Base-by-base conservation (phyloP, 2,888 invertebrate genomes). In the Craniophora ligustri region DNA sequence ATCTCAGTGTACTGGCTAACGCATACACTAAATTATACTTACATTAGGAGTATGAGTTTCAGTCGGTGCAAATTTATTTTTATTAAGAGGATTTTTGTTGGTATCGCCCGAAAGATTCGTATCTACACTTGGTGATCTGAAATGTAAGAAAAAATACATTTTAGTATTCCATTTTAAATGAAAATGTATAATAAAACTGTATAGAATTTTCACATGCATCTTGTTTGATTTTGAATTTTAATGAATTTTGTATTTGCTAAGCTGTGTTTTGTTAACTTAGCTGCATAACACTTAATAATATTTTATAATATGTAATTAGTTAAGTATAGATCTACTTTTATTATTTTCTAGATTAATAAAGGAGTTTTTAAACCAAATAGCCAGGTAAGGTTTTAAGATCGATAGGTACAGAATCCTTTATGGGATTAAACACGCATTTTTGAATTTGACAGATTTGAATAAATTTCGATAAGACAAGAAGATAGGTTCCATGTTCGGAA, bases 1-100 rank as follows among this genome's bases (percentile, higher is more conserved):
- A n/a, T n/a, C n/a, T n/a, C n/a, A n/a, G n/a, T n/a, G n/a, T n/a
- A n/a, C n/a, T n/a, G n/a, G n/a, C n/a, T n/a, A n/a, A n/a, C n/a
- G n/a, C n/a, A n/a, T 10, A 10, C n/a, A 8, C 3, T 10, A 28
- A 11, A 39, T 0, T 4, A n/a, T 58, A 91, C 95, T 94, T 90
- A 95, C 95, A 87, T 95, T 95, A 41, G 95, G 95, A 48, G 95
- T 95, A 64, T 95, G 94, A 65, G 95, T 95, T 83, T 96, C 96
- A 39, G 95, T 94, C 16, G 74, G 70, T 47, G 95, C 92, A 56
- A 91, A 85, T 60, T 88, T 94, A 75, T 95, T 94, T 84, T 94
- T 96, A 84, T 89, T 94, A n/a, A 91, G 58, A 38, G 85, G 76
- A 70, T 89, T 88, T 80, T 95, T 95, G 59, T 89, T 92, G 78